phyloP scores from a whole-genome alignment of 2,888 invertebrate species.

The Eueremaeus valkanovi region DNA sequence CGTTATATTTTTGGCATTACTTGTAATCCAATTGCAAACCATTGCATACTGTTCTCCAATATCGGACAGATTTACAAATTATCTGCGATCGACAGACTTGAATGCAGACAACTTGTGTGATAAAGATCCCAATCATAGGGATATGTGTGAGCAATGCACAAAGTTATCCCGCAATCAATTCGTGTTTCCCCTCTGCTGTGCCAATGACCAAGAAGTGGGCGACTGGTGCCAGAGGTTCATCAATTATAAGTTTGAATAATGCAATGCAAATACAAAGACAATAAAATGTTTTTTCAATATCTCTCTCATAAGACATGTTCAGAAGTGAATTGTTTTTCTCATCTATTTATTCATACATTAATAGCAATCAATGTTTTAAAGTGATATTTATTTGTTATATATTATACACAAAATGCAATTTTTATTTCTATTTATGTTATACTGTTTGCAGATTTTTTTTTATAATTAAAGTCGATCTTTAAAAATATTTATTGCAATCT shows the following conservation, averaged over 20 bases:
- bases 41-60: background rate
- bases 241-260: slow-evolving; percentile 2
- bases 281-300: no score
- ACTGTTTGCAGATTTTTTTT: no score
- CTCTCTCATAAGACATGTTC: no score
- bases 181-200: slow-evolving; percentile 34
- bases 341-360: background rate
- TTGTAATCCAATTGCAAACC: background rate
- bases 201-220: slow-evolving; percentile 12
- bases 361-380: no score
- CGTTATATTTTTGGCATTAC: no score
- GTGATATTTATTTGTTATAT: no score
- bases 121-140: slow-evolving; percentile 5
- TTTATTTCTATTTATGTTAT: no score
- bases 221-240: slow-evolving; percentile 37
- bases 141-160: slow-evolving; percentile 37
- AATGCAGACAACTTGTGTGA: slow-evolving; percentile 6
- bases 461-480: no score
- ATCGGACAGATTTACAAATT: background rate
- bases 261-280: background rate
- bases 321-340: no score
- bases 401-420: no score
- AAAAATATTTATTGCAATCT: no score
- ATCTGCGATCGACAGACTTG: slow-evolving; percentile 12
- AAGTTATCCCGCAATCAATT: slow-evolving; percentile 31